Evolutionary conservation across 1,140 invertebrate species (phyloP).

Genomic region (Goniozus legneri): DNA sequence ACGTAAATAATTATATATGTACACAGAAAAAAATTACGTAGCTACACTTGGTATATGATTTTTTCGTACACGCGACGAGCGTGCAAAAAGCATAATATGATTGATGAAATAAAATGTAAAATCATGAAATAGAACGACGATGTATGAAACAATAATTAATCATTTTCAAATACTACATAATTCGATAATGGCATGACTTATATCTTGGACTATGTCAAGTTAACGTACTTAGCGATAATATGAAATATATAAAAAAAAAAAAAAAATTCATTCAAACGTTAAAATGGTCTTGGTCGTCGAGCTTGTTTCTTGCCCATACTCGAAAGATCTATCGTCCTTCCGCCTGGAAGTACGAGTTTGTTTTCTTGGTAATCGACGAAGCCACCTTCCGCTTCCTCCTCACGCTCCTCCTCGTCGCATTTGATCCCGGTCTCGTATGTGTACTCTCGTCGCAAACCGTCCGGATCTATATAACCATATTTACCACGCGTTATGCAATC

Average conservation of each 20-base stretch:
- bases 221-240: too few relatives aligned
- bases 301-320: constrained; percentile 68
- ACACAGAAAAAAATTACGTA: constrained; percentile 12
- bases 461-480: constrained; percentile 80
- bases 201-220: too few relatives aligned
- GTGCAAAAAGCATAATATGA: constrained; percentile 1
- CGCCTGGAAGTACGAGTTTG: constrained; percentile 66
- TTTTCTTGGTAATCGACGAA: constrained; percentile 72
- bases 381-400: constrained; percentile 55
- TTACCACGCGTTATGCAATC: constrained; percentile 78
- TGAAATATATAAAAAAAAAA: too few relatives aligned
- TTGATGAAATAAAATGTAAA: constrained; percentile 6
- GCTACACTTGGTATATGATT: constrained; percentile 13
- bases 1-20: constrained; percentile 8
- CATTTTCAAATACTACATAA: too few relatives aligned
- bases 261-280: too few relatives aligned
- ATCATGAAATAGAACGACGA: background rate
- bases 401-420: constrained; percentile 61
- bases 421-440: constrained; percentile 69
- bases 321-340: constrained; percentile 65
- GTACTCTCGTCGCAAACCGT: constrained; percentile 70
- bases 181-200: too few relatives aligned
- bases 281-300: constrained; percentile 58
- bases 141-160: too few relatives aligned
- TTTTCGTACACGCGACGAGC: constrained; percentile 1